Conservation (phyloP, 2,113 vertebrate species). For the Grammomys dolichurus region DNA sequence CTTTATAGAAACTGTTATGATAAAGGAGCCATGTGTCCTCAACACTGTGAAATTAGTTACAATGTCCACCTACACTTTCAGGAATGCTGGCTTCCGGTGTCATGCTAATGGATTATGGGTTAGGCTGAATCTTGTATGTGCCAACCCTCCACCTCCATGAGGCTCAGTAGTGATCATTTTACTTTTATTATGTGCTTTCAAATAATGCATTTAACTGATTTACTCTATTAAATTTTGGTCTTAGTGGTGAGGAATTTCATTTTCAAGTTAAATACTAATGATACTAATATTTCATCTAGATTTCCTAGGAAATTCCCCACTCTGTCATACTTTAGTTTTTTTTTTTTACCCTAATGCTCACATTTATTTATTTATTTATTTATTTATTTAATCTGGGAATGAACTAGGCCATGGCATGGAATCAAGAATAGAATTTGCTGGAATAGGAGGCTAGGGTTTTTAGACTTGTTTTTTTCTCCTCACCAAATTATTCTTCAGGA, state of each 20-base stretch:
- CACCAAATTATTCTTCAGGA: background rate
- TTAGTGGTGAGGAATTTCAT: background rate
- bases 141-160: background rate
- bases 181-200: background rate
- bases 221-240: background rate
- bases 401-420: background rate
- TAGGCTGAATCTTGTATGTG: background rate
- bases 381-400: background rate
- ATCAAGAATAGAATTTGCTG: background rate
- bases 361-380: too few relatives aligned
- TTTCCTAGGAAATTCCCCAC: background rate
- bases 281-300: background rate
- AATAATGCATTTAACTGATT: background rate
- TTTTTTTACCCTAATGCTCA: too few relatives aligned
- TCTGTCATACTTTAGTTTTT: too few relatives aligned
- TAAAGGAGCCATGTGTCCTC: background rate
- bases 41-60: background rate
- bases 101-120: background rate
- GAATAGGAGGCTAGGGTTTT: background rate
- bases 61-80: background rate
- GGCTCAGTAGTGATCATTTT: background rate
- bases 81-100: background rate
- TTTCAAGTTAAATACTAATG: background rate
- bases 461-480: background rate
- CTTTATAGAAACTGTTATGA: background rate